These are phyloP conservation scores for Ceratoteleas bidentatus DNA, from an alignment of 1,140 invertebrate species.

Conservation along the genomic window DNA sequence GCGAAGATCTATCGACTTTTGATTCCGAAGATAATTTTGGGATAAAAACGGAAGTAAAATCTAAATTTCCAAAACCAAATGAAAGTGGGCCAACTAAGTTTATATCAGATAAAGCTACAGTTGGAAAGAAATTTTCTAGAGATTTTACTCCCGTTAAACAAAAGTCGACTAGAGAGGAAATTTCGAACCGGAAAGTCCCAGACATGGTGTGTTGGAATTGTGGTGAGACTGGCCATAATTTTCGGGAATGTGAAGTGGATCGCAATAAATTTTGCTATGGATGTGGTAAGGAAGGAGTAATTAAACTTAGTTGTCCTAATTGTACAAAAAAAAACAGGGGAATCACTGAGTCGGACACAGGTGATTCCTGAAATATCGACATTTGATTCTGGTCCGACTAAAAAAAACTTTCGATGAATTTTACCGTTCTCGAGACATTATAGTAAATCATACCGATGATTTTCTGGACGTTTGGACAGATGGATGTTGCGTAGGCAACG, in stretches of 20 bases:
- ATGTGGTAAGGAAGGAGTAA: background rate
- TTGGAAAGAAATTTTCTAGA: background rate
- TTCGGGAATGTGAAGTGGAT: background rate
- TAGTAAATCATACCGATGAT: background rate
- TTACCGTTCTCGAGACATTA: background rate
- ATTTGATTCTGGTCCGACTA: background rate
- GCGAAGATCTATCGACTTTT: background rate
- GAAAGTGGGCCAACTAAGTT: too few relatives aligned
- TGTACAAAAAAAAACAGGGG: slow-evolving; percentile 4
- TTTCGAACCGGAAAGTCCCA: background rate
- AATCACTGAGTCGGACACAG: background rate
- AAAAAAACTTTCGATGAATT: background rate
- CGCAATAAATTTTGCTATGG: background rate
- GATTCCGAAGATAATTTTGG: too few relatives aligned
- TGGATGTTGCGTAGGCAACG: slow-evolving; percentile 1
- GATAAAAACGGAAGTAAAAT: too few relatives aligned
- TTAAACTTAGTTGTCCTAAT: background rate
- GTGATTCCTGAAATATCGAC: background rate
- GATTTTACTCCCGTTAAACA: background rate
- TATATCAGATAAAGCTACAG: too few relatives aligned
- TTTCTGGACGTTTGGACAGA: slow-evolving; percentile 1
- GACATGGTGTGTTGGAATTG: slow-evolving; percentile 10
- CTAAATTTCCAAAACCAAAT: too few relatives aligned
- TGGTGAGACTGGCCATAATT: background rate
- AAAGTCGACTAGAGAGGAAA: background rate